Evolutionary conservation across 2,797 vertebrate species (phyloP).

Genomic region (Darevskia nairensis): DNA sequence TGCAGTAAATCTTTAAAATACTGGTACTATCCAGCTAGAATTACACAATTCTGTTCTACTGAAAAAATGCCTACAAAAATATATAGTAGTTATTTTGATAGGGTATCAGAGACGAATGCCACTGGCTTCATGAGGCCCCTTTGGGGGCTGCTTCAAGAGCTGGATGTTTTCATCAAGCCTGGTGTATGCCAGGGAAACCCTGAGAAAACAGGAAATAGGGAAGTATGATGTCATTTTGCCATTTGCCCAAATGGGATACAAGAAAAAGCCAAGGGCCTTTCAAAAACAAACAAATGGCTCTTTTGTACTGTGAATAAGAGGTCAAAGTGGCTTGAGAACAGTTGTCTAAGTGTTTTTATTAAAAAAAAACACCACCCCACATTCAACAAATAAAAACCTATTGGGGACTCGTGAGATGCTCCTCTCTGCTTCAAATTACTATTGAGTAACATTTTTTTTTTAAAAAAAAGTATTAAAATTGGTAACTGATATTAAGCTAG

Average conservation of each 20-base stretch:
- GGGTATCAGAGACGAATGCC: not conserved
- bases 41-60: not conserved
- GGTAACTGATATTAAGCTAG: not conserved
- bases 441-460: conserved; percentile 15
- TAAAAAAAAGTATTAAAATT: not conserved
- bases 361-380: conserved; percentile 2
- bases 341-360: not conserved
- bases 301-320: conserved; percentile 26
- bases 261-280: conserved; percentile 26
- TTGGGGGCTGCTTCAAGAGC: not conserved
- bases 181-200: not conserved
- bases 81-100: not conserved
- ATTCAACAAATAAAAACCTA: conserved; percentile 10
- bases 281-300: conserved; percentile 35
- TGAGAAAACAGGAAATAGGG: conserved; percentile 25
- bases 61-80: not conserved
- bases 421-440: not conserved
- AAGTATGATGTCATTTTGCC: not conserved
- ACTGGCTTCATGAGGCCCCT: not conserved
- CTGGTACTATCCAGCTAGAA: not conserved
- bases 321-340: conserved; percentile 15
- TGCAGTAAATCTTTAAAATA: not conserved
- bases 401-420: conserved; percentile 14
- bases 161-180: not conserved
- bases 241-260: conserved; percentile 9